A percentile compares a stretch with the other conserved stretches of the same genome.
phyloP scores from a whole-genome alignment of 2,113 vertebrate genomes.

The Entomyzon cyanotis region DNA sequence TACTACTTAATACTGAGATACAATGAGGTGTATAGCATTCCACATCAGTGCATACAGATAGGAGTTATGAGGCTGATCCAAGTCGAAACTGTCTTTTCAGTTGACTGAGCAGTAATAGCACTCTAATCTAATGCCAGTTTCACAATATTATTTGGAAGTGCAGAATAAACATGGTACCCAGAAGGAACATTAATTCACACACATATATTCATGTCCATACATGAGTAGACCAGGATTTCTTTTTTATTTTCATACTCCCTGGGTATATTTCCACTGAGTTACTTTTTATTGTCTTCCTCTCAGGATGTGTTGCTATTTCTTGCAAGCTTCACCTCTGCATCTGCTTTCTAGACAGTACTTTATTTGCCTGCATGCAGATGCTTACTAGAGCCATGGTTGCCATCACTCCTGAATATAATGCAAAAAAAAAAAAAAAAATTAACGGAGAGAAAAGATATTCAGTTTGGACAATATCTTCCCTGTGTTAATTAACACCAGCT shows the following conservation, averaged over 20 bases:
- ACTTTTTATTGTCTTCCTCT: background rate
- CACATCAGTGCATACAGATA: background rate
- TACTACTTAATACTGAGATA: background rate
- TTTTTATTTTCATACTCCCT: background rate
- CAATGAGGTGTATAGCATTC: background rate
- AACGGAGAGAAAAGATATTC: background rate
- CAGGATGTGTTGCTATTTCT: background rate
- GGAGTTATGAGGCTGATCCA: background rate
- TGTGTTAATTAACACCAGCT: background rate
- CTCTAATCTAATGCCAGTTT: background rate
- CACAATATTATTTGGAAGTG: background rate
- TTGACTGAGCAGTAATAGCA: background rate
- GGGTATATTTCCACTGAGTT: background rate
- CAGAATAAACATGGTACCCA: background rate
- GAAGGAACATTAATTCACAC: background rate
- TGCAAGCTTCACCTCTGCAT: background rate
- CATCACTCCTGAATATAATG: background rate
- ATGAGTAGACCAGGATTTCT: background rate
- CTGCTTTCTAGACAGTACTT: background rate
- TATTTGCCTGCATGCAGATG: background rate
- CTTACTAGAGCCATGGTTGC: background rate
- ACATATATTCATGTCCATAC: background rate
- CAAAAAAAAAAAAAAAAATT: background rate
- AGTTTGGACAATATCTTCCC: background rate
- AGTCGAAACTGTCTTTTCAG: background rate